These are phyloP conservation scores for Brassicogethes aeneus DNA, from an alignment of 2,888 invertebrate species.

Conservation along the genomic window DNA sequence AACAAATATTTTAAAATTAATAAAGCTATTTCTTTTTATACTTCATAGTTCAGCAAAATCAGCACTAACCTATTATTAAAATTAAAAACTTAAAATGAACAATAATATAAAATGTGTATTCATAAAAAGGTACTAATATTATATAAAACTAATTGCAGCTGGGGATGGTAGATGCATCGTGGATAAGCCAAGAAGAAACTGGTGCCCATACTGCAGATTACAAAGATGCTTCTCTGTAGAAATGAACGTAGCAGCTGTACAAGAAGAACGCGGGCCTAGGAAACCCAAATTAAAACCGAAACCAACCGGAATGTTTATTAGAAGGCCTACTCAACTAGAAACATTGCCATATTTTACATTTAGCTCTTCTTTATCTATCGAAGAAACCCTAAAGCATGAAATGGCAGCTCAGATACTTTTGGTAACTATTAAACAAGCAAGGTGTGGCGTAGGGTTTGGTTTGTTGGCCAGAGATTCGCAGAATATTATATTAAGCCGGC, in stretches of 20 bases:
- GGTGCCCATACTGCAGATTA: conserved; percentile 79
- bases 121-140: too few relatives aligned
- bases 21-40: too few relatives aligned
- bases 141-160: conserved; percentile 45
- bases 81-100: too few relatives aligned
- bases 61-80: too few relatives aligned
- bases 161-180: conserved; percentile 65
- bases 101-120: too few relatives aligned
- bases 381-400: conserved; percentile 36
- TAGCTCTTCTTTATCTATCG: conserved; percentile 2
- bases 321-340: conserved; percentile 6
- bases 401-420: conserved; percentile 52
- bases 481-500: conserved; percentile 46
- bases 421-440: conserved; percentile 47
- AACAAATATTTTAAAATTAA: too few relatives aligned
- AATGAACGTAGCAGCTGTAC: conserved; percentile 77
- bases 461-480: conserved; percentile 43
- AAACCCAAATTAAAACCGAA: conserved; percentile 34
- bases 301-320: conserved; percentile 4
- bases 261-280: conserved; percentile 75
- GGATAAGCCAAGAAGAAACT: conserved; percentile 75
- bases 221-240: conserved; percentile 66
- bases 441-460: conserved; percentile 47
- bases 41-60: too few relatives aligned
- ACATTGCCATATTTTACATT: conserved; percentile 1